phyloP scores from a whole-genome alignment of 2,113 vertebrate genomes.

The Macheiramphus alcinus region DNA sequence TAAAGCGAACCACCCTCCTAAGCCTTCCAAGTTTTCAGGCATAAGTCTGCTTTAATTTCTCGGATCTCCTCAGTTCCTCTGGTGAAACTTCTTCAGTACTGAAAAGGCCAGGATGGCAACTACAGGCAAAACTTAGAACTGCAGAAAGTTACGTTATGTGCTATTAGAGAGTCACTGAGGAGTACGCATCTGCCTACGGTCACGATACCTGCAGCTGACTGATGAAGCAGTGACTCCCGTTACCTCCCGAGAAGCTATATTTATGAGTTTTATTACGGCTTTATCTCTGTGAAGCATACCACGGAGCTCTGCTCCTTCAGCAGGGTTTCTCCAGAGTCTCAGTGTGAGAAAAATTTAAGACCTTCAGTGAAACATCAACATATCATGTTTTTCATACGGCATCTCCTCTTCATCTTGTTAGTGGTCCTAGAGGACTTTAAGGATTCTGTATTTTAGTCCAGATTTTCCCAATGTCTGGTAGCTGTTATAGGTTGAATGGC shows the following conservation, averaged over 20 bases:
- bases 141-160: not conserved
- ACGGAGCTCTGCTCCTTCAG: not conserved
- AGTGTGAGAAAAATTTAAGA: not conserved
- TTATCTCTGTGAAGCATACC: not conserved
- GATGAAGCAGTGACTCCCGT: not conserved
- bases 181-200: accelerated
- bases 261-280: not conserved
- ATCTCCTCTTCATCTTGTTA: not conserved
- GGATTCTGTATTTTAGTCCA: not conserved
- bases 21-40: not conserved
- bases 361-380: not conserved
- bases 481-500: not conserved
- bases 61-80: not conserved
- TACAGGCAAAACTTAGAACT: not conserved
- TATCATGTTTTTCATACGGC: not conserved
- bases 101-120: not conserved
- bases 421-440: not conserved
- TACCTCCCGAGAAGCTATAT: not conserved
- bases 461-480: not conserved
- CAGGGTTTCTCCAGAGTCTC: not conserved
- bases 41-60: not conserved
- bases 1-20: not conserved
- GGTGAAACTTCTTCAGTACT: not conserved
- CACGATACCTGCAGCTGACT: not conserved
- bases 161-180: not conserved